Evolutionary conservation across 2,888 invertebrate species (phyloP).

Genomic region (Plagodis pulveraria): DNA sequence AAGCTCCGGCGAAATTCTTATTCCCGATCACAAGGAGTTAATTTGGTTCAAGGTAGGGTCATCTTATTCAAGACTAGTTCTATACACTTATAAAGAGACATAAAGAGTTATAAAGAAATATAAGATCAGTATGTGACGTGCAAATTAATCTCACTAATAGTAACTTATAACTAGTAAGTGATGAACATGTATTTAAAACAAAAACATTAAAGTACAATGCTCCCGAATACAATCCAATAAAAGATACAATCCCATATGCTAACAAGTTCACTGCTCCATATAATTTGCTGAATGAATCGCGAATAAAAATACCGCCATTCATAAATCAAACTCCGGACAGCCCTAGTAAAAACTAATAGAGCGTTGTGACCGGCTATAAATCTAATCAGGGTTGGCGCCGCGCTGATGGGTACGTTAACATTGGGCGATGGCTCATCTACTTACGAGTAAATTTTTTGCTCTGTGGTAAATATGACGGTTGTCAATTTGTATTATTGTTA

Average conservation of each 20-base stretch:
- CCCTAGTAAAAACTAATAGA: slow-evolving; percentile 56
- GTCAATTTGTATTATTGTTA: slow-evolving; percentile 10
- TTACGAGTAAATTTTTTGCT: background rate
- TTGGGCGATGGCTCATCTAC: slow-evolving; percentile 10
- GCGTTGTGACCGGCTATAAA: slow-evolving; percentile 58
- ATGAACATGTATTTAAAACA: too few relatives aligned
- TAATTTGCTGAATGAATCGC: slow-evolving; percentile 22
- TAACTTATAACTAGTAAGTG: too few relatives aligned
- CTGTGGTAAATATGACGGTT: slow-evolving; percentile 1
- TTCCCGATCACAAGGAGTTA: too few relatives aligned
- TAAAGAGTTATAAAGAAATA: too few relatives aligned
- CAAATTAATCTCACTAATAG: too few relatives aligned
- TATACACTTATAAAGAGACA: too few relatives aligned
- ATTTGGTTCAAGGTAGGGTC: too few relatives aligned
- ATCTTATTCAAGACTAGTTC: too few relatives aligned
- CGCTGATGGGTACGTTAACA: slow-evolving; percentile 45
- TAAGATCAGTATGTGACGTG: too few relatives aligned
- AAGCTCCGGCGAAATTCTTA: too few relatives aligned
- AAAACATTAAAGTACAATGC: background rate
- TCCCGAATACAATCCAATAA: background rate
- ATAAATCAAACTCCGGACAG: slow-evolving; percentile 38
- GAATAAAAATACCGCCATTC: slow-evolving; percentile 11
- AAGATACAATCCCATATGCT: background rate
- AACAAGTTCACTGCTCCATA: slow-evolving; percentile 21
- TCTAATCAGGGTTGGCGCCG: slow-evolving; percentile 59